phyloP scores from a whole-genome alignment of 2,113 vertebrate genomes.

The Myotis brandtii region DNA sequence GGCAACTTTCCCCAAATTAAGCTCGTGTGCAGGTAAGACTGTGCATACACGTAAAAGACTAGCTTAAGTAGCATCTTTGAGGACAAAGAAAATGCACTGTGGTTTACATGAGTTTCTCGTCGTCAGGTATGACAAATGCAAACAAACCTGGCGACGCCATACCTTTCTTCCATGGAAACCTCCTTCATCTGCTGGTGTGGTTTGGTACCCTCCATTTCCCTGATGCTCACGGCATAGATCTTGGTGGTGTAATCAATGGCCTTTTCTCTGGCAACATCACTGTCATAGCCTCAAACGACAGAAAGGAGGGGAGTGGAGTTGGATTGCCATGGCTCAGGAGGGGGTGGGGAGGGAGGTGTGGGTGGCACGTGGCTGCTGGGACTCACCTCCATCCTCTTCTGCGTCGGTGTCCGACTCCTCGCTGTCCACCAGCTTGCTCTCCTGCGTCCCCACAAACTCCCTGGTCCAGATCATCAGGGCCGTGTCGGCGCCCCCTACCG shows the following conservation, averaged over 20 bases:
- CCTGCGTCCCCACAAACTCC: slow-evolving; percentile 92
- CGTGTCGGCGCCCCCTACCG: slow-evolving; percentile 95
- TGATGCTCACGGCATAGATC: slow-evolving; percentile 95
- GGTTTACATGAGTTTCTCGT: not conserved
- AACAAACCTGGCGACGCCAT: slow-evolving; percentile 74
- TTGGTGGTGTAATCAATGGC: slow-evolving; percentile 95
- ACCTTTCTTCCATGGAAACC: slow-evolving; percentile 94
- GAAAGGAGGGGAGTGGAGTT: not conserved
- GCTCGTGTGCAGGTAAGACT: not conserved
- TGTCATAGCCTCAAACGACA: slow-evolving; percentile 94
- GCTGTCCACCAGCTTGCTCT: slow-evolving; percentile 95
- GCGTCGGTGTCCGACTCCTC: slow-evolving; percentile 96
- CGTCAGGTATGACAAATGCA: not conserved
- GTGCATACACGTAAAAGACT: not conserved
- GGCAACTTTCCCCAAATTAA: not conserved
- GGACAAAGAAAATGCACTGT: not conserved
- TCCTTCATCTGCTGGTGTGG: slow-evolving; percentile 96
- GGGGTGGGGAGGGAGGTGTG: not conserved
- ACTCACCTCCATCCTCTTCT: slow-evolving; percentile 96
- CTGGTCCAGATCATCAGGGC: slow-evolving; percentile 98
- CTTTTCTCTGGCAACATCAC: slow-evolving; percentile 96
- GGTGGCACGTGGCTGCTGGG: fast-evolving
- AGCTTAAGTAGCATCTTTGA: not conserved
- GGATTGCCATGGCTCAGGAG: not conserved
- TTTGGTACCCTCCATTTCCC: slow-evolving; percentile 96